Evolutionary conservation across 2,113 vertebrate genomes (phyloP).

Genomic region (Pteruthius melanotis): DNA sequence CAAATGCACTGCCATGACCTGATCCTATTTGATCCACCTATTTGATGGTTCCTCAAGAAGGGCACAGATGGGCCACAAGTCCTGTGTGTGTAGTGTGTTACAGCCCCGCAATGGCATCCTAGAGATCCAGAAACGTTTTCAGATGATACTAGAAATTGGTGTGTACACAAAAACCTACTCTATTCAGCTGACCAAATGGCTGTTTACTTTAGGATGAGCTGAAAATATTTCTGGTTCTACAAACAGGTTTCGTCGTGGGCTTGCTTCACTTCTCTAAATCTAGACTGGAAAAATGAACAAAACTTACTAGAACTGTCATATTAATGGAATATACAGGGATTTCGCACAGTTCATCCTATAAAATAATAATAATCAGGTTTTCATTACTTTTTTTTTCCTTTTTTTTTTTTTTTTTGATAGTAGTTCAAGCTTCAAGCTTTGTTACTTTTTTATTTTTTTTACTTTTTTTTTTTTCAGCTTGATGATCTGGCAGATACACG

Average conservation of each 20-base stretch:
- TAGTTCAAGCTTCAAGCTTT: background rate
- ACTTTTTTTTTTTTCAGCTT: background rate
- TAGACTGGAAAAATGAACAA: background rate
- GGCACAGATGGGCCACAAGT: background rate
- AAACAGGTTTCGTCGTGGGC: background rate
- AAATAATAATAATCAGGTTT: fast-evolving
- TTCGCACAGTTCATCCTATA: background rate
- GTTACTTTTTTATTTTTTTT: background rate
- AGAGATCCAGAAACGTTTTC: background rate
- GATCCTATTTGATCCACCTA: background rate
- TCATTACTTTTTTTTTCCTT: background rate
- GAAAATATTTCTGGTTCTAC: background rate
- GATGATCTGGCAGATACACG: background rate
- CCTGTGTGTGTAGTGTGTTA: background rate
- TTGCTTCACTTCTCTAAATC: background rate
- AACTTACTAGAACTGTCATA: background rate
- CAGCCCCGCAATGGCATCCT: background rate
- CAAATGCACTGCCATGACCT: background rate
- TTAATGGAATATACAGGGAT: background rate
- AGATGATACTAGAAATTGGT: background rate
- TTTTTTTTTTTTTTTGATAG: background rate
- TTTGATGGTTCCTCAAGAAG: background rate
- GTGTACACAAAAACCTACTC: background rate
- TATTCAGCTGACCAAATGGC: background rate
- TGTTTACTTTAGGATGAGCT: background rate